Conservation (phyloP, 1,140 invertebrate species). For the Antheraea pernyi region DNA sequence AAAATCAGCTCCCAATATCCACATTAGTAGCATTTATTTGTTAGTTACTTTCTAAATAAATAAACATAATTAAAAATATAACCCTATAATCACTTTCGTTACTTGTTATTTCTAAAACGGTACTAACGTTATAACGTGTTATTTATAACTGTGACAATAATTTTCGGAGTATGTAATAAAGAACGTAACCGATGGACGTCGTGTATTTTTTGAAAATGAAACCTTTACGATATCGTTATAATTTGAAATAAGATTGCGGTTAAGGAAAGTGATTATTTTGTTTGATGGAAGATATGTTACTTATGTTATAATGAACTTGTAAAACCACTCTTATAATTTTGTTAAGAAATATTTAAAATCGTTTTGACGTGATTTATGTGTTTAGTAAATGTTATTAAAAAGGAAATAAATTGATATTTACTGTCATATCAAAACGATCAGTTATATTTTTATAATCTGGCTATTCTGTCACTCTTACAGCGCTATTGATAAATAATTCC, state of each 20-base stretch:
- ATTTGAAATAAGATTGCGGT: slow-evolving; percentile 14
- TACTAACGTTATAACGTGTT: slow-evolving; percentile 9
- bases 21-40: slow-evolving; percentile 1
- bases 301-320: slow-evolving; percentile 4
- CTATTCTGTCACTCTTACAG: too few species aligned
- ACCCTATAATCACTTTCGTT: slow-evolving; percentile 54
- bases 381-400: too few species aligned
- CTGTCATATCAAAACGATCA: too few species aligned
- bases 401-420: too few species aligned
- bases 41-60: slow-evolving; percentile 5
- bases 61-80: slow-evolving; percentile 6
- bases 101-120: slow-evolving; percentile 21
- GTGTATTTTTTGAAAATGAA: slow-evolving; percentile 57
- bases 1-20: neutral
- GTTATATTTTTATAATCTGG: too few species aligned
- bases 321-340: neutral
- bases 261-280: slow-evolving; percentile 51
- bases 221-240: slow-evolving; percentile 18
- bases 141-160: neutral
- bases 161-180: neutral
- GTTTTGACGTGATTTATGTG: too few species aligned
- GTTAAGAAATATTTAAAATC: too few species aligned
- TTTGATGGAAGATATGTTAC: slow-evolving; percentile 5
- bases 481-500: too few species aligned
- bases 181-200: neutral